Base-by-base conservation (phyloP, 2,113 vertebrate genomes). In the Crotalus horridus region DNA sequence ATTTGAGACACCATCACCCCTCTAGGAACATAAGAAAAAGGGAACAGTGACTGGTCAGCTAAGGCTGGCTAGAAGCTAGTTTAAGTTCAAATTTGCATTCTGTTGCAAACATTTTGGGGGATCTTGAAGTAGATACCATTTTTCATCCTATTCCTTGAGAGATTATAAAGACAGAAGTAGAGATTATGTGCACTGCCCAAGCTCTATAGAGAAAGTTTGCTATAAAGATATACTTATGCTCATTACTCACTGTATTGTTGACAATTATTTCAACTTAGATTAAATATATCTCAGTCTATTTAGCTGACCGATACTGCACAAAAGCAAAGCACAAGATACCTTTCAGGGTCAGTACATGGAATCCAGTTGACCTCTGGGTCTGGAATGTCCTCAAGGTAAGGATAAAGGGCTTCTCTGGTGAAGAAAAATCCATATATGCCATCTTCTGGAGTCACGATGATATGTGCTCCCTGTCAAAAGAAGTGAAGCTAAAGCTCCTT, bases 361-460 rank as follows among this genome's bases (percentile, higher is more conserved):
- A 95, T 97, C 94, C 97, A 97, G 81, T 96, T 94, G 39, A 96
- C 91, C 55, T 88, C 7, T 1, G 95, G 91, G 7, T 97, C 95
- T 94, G 97, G 96, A 24, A 97, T 96, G 94, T 95, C 89, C 91
- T 98, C 95, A 90, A 96, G 74, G 8, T 95, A 97, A 10, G 94
- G 93, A 26, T 96, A 96, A 93, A 97, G 89, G 11, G 33, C 96
- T 93, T 97, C 89, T 48, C 96, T 96, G 20, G 87, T 96, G 94
- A 97, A 97, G 12, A 74, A 0, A 86, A 96, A 97, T 51, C 94
- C 85, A 0, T 96, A 97, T 94, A 98, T 93, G 1, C 92, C 93
- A 33, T 97, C 97, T 95, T 97, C 96, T 92, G 96, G 96, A 55
- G 93, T 97, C 81, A 97, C 96, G 95, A 96, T 95, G 21, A 97